Base-by-base conservation (phyloP, 2,113 vertebrate species). In the Arenaria interpres region DNA sequence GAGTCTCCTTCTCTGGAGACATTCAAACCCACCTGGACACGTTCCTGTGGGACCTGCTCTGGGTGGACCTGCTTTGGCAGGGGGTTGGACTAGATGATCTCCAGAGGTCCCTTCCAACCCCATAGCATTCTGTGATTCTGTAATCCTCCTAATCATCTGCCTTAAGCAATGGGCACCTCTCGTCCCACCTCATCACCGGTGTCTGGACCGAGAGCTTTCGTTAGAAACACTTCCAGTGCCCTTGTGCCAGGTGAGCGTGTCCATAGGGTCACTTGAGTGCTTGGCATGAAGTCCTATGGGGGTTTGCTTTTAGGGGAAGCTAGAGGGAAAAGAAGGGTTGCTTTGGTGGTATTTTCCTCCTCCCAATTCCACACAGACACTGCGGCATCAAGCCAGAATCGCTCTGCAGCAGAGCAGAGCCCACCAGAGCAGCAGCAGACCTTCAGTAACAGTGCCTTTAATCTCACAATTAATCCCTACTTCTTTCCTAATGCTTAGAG, bases 361-460 rank as follows among this genome's bases (percentile, higher is more conserved):
- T 62, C 51, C 3, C 25, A 25, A 1, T 30, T 18, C 22, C 0
- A 0, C 74, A 14, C 27, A 27, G 41, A 27, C 0, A 0, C 64
- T 35, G 57, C 1, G 1, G 37, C 1, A 15, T 17, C 50, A 10
- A 20, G 62, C 16, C 15, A 54, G 46, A 23, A 16, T 37, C 14
- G 46, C 5, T 0, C 53, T 33, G 57, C 67, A 60, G 66, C 0
- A 0, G 41, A 39, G 76, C 76, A 14, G n/a, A 81, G 64, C 43
- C 73, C 63, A 10, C 68, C 4, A 0, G 41, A 46, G 75, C 56
- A 64, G 82, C 81, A 33, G 54, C 66, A 90, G 80, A 14, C 22
- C 33, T 64, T 54, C 75, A 66, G 37, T 4, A 90, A 32, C 27
- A 4, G 41, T 5, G 20, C 8, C 80, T 82, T 25, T 35, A 11